Evolutionary conservation across 2,888 invertebrate species (phyloP).

Genomic region (Catocala nupta): DNA sequence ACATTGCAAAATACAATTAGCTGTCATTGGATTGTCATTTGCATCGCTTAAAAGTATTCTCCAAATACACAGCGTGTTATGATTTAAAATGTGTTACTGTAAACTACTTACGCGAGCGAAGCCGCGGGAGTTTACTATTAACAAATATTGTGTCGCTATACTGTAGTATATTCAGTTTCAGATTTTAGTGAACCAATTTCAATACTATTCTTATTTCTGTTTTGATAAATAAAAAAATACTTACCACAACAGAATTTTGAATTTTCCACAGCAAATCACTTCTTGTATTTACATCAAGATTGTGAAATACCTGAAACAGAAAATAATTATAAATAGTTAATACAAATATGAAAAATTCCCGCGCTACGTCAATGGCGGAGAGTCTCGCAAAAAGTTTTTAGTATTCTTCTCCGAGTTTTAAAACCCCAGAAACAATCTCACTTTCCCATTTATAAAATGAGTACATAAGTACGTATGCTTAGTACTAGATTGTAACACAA

Average conservation of each 20-base stretch:
- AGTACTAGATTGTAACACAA: too few relatives aligned
- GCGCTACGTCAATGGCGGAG: too few relatives aligned
- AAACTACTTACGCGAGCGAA: constrained; percentile 22
- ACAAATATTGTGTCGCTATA: constrained; percentile 16
- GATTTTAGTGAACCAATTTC: constrained; percentile 21
- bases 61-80: constrained; percentile 30
- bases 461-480: too few relatives aligned
- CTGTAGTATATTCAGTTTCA: constrained; percentile 19
- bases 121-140: constrained; percentile 35
- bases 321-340: background rate
- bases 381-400: too few relatives aligned
- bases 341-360: background rate
- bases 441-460: too few relatives aligned
- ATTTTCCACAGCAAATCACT: constrained; percentile 72
- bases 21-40: too few relatives aligned
- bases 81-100: constrained; percentile 33
- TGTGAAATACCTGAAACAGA: constrained; percentile 79
- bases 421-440: too few relatives aligned
- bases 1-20: background rate
- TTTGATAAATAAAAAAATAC: constrained; percentile 36
- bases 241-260: constrained; percentile 54
- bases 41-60: background rate
- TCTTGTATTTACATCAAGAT: constrained; percentile 74
- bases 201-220: background rate
- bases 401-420: too few relatives aligned